Evolutionary conservation across 2,113 vertebrate species (phyloP), one percentile per base, ranked within the genome.

Genomic region (Vireo altiloquus): DNA sequence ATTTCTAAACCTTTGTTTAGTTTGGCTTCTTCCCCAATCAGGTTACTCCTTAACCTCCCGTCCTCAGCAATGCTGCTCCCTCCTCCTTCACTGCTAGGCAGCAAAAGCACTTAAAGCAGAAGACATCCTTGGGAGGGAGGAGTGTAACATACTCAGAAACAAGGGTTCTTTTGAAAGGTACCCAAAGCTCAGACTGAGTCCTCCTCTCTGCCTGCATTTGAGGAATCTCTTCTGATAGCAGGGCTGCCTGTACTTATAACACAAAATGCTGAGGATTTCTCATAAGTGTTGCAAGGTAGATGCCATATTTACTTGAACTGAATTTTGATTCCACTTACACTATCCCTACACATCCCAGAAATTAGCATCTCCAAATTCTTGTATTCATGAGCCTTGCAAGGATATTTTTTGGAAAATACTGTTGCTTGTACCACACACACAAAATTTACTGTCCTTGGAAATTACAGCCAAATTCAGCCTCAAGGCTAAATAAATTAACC

Each of bases 1-100:
- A 78, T 82, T 90, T 88, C 72, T 93, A 90, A 93, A 93, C 52
- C 66, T 95, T 86, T 93, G 76, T 93, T 96, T 96, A 87, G 52
- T 75, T 94, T 96, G 95, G 95, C 94, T 92, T 71, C 68, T 86
- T 96, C 93, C 72, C 86, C 64, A 70, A 6, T 10, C 83, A 95
- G 96, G 85, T 95, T 94, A 71, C 76, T 95, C 83, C 92, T 78
- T 83, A 78, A 86, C 82, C 92, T 94, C 52, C 50, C 70, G 89
- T 78, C 71, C 96, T 90, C 76, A 90, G 80, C 76, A 77, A 17
- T 0, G 5, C 44, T 85, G 8, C 68, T 94, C 84, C 76, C 78
- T 82, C 59, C 66, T 91, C 64, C 33, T 66, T 31, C 17, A 23
- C 52, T 56, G 35, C 65, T 27, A 46, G 82, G 22, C 74, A 85